Conservation (phyloP, 2,113 vertebrate genomes). For the Scophthalmus maximus region DNA sequence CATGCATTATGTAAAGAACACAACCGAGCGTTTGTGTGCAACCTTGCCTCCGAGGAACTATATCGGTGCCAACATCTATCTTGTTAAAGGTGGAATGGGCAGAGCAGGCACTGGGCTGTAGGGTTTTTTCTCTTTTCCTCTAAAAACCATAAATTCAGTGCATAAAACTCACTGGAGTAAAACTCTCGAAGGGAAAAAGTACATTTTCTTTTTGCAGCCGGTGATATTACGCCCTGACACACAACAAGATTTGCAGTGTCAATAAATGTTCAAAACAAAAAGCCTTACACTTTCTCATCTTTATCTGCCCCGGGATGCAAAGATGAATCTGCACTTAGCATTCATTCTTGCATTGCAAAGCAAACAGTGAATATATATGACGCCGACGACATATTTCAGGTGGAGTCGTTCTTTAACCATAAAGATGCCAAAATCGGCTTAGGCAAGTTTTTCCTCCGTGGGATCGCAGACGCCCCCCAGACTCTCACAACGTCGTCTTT, state of each 20-base stretch:
- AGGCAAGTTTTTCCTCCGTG: neutral
- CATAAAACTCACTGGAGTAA: conserved; percentile 76
- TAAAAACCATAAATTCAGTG: conserved; percentile 74
- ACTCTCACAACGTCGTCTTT: conserved; percentile 4
- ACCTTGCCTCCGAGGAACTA: conserved; percentile 66
- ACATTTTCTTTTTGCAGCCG: conserved; percentile 73
- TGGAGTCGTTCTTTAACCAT: conserved; percentile 24
- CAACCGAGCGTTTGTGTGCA: conserved; percentile 45
- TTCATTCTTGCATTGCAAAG: conserved; percentile 37
- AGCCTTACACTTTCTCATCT: conserved; percentile 37
- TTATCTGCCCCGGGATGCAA: conserved; percentile 36
- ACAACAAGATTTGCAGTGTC: conserved; percentile 75
- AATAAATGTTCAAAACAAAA: conserved; percentile 77
- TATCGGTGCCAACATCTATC: conserved; percentile 69
- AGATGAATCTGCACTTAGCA: conserved; percentile 58
- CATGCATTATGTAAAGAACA: conserved; percentile 37
- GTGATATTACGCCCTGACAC: conserved; percentile 65
- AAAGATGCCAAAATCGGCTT: conserved; percentile 33
- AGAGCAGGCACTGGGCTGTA: conserved; percentile 67
- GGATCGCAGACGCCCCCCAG: neutral
- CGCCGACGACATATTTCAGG: conserved; percentile 37
- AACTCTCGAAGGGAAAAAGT: conserved; percentile 71
- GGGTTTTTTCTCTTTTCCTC: conserved; percentile 74
- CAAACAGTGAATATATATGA: conserved; percentile 53
- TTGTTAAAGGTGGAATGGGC: conserved; percentile 77